Base-by-base conservation (phyloP, 2,113 vertebrate species). In the Cromileptes altivelis region DNA sequence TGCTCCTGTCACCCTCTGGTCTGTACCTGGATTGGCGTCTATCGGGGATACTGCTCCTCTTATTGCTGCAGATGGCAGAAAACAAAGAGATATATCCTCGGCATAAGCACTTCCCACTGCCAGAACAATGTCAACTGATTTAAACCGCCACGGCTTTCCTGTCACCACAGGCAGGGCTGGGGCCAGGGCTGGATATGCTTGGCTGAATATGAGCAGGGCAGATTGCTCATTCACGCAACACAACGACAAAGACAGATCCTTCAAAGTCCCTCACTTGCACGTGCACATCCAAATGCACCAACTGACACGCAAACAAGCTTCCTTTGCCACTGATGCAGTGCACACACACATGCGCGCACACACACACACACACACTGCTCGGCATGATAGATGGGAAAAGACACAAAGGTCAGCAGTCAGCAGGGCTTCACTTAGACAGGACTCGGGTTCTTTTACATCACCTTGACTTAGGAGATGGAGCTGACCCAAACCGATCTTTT, bases 371-470 rank as follows among this genome's bases (percentile, higher is more conserved):
- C 14, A 74, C 78, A 85, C 45, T 27, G 58, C 82, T 33, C 11
- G 6, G 65, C 78, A 53, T 91, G 90, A 94, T 92, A 89, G 86
- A 94, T 94, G 87, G 89, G 85, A 76, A 89, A 88, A 90, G 92
- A 92, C 93, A 93, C 91, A 88, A 91, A 92, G 92, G 91, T 94
- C 93, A 92, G 85, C 88, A 92, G 89, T 90, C 92, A 91, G 92
- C 90, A 88, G 91, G 86, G 89, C 85, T 86, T 92, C 85, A 91
- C 85, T 91, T 86, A 93, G 90, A 93, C 92, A 91, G 90, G 90
- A 89, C 88, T 86, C 73, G 58, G 91, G 76, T 94, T 92, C 85
- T 88, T 94, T 93, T 92, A 92, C 92, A 93, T 94, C 94, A 94
- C 93, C 92, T 94, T 94, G 88, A 88, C 91, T 92, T 80, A 64